These are phyloP conservation scores for Melopsittacus undulatus DNA, from an alignment of 2,797 vertebrate genomes.

Conservation along the genomic window DNA sequence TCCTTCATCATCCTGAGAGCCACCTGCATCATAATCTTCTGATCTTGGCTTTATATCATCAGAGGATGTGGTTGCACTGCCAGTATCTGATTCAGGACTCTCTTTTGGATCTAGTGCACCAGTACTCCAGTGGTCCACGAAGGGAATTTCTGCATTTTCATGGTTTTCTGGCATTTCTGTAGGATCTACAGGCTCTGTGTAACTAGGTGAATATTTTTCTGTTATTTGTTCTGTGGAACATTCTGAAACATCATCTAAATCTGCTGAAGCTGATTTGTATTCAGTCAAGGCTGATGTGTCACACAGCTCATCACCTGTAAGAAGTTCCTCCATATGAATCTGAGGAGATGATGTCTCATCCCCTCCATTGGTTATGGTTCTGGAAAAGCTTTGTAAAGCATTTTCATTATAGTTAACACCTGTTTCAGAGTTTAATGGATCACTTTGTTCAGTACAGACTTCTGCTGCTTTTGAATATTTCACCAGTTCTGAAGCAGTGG, in stretches of 20 bases:
- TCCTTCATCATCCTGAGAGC: slow-evolving; percentile 96
- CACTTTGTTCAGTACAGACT: slow-evolving; percentile 17
- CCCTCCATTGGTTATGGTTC: slow-evolving; percentile 4
- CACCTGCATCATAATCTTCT: slow-evolving; percentile 97
- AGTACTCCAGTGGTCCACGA: slow-evolving; percentile 84
- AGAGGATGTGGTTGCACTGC: slow-evolving; percentile 94
- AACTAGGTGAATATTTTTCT: slow-evolving; percentile 77
- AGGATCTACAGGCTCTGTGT: slow-evolving; percentile 76
- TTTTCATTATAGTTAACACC: slow-evolving; percentile 10
- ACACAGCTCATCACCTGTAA: slow-evolving; percentile 48
- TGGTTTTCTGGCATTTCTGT: slow-evolving; percentile 81
- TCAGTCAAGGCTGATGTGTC: slow-evolving; percentile 35
- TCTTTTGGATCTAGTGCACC: slow-evolving; percentile 80
- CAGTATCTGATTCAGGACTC: slow-evolving; percentile 93
- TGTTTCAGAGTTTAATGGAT: slow-evolving; percentile 5
- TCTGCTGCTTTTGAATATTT: slow-evolving; percentile 40
- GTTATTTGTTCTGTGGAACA: slow-evolving; percentile 67
- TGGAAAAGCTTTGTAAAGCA: slow-evolving; percentile 17
- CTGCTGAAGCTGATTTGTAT: slow-evolving; percentile 27
- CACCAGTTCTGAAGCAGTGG: background rate
- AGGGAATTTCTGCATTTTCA: slow-evolving; percentile 79
- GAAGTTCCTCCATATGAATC: slow-evolving; percentile 17
- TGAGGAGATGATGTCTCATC: slow-evolving; percentile 31
- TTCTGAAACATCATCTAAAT: slow-evolving; percentile 63
- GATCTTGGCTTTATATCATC: slow-evolving; percentile 98